Percentiles rank a stretch among this genome's conserved stretches.
Evolutionary conservation across 2,888 invertebrate species (phyloP).

Genomic region (Brenthis daphne): DNA sequence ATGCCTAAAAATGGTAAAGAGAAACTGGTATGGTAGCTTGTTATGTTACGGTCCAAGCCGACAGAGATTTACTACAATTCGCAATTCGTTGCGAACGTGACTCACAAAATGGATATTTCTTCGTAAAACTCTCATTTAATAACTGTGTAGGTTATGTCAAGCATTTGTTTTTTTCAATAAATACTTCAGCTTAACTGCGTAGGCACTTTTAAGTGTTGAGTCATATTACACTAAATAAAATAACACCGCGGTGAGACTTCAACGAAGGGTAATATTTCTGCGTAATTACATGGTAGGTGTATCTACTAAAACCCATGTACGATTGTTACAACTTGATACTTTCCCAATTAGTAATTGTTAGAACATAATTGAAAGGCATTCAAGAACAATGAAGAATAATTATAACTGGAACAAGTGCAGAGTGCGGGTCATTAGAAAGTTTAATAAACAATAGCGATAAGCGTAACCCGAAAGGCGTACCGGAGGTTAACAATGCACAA

Average conservation of each 20-base stretch:
- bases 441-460: conserved; percentile 63
- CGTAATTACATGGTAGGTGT: not conserved
- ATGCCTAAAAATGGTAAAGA: too few species aligned
- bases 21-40: not conserved
- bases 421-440: conserved; percentile 48
- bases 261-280: conserved; percentile 4
- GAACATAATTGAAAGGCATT: conserved; percentile 4
- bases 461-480: conserved; percentile 49
- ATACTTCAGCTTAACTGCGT: conserved; percentile 15
- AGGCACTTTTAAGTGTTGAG: conserved; percentile 14
- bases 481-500: conserved; percentile 53
- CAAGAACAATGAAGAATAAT: conserved; percentile 45
- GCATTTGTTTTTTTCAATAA: conserved; percentile 3
- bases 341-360: not conserved
- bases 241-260: conserved; percentile 11
- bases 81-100: not conserved
- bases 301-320: not conserved
- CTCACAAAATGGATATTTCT: conserved; percentile 1
- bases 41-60: too few species aligned
- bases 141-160: not conserved
- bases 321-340: conserved; percentile 2
- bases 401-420: conserved; percentile 47
- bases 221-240: conserved; percentile 17
- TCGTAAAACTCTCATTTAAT: conserved; percentile 3
- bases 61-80: not conserved